A percentile compares a stretch with the other conserved stretches of the same genome.
Evolutionary conservation across 2,888 invertebrate genomes (phyloP).

Genomic region (Steromphala cineraria): DNA sequence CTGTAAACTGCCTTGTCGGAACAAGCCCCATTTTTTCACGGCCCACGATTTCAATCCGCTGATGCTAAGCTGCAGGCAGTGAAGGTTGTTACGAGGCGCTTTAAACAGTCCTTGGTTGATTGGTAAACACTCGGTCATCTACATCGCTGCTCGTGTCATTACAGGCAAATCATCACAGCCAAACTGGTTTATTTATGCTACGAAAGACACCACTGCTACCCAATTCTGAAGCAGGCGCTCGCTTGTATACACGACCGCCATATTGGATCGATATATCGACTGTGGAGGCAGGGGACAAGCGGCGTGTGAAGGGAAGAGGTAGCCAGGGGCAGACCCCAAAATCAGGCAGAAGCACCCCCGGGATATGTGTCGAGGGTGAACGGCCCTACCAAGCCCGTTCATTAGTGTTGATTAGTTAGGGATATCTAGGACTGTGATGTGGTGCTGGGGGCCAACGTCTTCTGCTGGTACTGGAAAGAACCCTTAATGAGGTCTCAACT

Average conservation of each 20-base stretch:
- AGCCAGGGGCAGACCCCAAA: neutral
- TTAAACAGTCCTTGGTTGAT: neutral
- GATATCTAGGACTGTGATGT: neutral
- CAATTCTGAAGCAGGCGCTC: neutral
- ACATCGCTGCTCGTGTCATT: neutral
- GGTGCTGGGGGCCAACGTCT: neutral
- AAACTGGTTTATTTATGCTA: neutral
- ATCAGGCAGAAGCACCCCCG: neutral
- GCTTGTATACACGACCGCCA: neutral
- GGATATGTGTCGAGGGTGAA: neutral
- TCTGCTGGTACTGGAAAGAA: neutral
- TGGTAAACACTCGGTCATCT: neutral
- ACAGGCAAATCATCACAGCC: neutral
- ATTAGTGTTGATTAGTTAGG: neutral
- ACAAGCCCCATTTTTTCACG: neutral
- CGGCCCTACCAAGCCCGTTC: neutral
- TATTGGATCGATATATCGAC: conserved; percentile 2
- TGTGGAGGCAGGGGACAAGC: neutral
- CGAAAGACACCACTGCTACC: neutral
- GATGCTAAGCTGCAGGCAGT: neutral
- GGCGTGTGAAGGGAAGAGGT: neutral
- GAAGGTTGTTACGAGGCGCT: neutral
- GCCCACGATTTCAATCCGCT: neutral
- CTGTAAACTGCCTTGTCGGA: neutral
- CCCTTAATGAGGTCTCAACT: neutral